phyloP scores from a whole-genome alignment of 2,888 invertebrate genomes.

The Ceratothoa steindachneri region DNA sequence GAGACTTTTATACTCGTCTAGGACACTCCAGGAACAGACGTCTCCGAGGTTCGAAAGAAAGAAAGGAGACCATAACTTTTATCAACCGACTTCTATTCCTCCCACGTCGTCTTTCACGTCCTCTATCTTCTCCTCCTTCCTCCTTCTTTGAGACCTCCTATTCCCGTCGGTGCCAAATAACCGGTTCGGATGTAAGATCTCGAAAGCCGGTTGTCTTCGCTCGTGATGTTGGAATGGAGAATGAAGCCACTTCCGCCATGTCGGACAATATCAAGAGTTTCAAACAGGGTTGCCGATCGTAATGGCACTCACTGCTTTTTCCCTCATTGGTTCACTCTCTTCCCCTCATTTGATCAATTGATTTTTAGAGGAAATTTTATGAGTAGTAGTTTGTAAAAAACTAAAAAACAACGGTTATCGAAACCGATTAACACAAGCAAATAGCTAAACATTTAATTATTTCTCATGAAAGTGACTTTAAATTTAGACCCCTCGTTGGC shows the following conservation, averaged over 20 bases:
- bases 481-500: neutral
- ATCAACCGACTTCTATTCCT: neutral
- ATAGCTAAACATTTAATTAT: neutral
- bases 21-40: no score
- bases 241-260: conserved; percentile 46
- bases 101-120: neutral
- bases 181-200: conserved; percentile 43
- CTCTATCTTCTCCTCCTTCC: conserved; percentile 18
- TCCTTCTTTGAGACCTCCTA: conserved; percentile 4
- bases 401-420: no score
- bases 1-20: neutral
- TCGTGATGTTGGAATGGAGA: conserved; percentile 29
- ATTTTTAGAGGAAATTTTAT: no score
- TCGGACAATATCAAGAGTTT: conserved; percentile 36
- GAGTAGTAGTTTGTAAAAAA: no score
- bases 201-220: conserved; percentile 31
- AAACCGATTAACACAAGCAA: neutral
- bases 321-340: neutral
- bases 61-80: neutral
- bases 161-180: conserved; percentile 18
- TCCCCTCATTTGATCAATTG: no score
- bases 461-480: neutral
- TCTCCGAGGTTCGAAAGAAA: neutral
- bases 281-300: conserved; percentile 31
- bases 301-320: neutral